Evolutionary conservation across 2,797 vertebrate species (phyloP), one percentile per base, ranked within the genome.

Genomic region (Apogon hyalosoma): DNA sequence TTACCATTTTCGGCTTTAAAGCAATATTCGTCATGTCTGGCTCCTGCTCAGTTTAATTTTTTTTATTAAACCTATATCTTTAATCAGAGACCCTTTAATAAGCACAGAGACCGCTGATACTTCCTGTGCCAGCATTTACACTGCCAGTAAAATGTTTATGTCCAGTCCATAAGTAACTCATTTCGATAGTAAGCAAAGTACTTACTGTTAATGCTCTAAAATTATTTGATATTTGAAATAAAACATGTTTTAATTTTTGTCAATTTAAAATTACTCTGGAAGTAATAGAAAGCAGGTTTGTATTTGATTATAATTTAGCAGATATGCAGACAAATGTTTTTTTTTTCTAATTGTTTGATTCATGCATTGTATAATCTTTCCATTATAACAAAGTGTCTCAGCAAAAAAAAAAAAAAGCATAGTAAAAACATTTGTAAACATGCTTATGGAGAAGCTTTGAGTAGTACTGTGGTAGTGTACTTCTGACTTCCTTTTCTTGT

Each of bases 141-240:
- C 75, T 75, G 47, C 46, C 73, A 75, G 65, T 63, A 15, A 74
- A 79, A 74, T 64, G 54, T 71, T 86, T 53, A 41, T 52, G 38
- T 38, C 38, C 40, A 16, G 11, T 38, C 13, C 42, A 36, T 36
- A 36, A 36, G 9, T 39, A 45, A 18, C 63, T 66, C 11, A 47
- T 9, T 18, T 45, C 16, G 64, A 65, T 50, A 4, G 55, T 11
- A 59, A 61, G 51, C 18, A 69, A 16, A 63, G 18, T 69, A 50
- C 58, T 73, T 21, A 41, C 9, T 21, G n/a, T 43, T 53, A n/a
- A 59, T 42, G 24, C 16, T 8, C 9, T 40, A n/a, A 14, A 15
- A 28, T 15, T 39, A 2, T 43, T 36, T 16, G 3, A 10, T 24
- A 21, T 52, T 0, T 59, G 1, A 36, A 19, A 6, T 21, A 7